Percentiles rank a stretch among this genome's conserved stretches.
Evolutionary conservation across 2,113 vertebrate species (phyloP).

Genomic region (Regulus satrapa): DNA sequence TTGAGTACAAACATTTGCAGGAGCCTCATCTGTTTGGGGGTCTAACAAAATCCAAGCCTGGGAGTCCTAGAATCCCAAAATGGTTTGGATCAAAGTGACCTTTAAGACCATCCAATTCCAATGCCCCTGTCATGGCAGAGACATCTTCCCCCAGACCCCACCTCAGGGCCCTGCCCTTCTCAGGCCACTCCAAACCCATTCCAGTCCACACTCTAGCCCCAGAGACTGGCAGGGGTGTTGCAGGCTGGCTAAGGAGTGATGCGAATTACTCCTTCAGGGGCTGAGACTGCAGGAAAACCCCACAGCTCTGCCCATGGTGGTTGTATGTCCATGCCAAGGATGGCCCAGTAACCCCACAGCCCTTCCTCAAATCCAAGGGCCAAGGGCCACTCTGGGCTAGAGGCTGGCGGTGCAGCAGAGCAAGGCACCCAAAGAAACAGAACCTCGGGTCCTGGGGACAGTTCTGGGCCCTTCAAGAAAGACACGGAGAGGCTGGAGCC

Average conservation of each 20-base stretch:
- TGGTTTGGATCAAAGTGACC: background rate
- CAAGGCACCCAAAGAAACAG: rapidly evolving
- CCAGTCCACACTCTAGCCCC: background rate
- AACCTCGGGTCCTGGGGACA: background rate
- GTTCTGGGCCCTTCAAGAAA: background rate
- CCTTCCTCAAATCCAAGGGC: background rate
- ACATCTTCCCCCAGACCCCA: background rate
- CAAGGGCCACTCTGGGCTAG: background rate
- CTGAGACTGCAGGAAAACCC: background rate
- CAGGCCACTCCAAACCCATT: background rate
- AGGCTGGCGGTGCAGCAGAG: background rate
- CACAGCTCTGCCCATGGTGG: background rate
- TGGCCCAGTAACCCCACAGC: background rate
- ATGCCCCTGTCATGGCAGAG: background rate
- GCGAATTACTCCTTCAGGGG: background rate
- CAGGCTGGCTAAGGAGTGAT: background rate
- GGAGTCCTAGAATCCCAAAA: background rate
- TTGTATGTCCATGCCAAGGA: rapidly evolving
- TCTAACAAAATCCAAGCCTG: background rate
- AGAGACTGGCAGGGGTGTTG: background rate
- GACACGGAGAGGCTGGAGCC: rapidly evolving
- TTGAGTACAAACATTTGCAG: too few relatives aligned
- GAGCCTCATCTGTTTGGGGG: background rate
- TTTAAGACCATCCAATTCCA: background rate
- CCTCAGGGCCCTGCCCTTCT: background rate